Percentiles rank a stretch among this genome's conserved stretches.
Evolutionary conservation across 2,888 invertebrate genomes (phyloP).

Genomic region (Smittia aterrima): DNA sequence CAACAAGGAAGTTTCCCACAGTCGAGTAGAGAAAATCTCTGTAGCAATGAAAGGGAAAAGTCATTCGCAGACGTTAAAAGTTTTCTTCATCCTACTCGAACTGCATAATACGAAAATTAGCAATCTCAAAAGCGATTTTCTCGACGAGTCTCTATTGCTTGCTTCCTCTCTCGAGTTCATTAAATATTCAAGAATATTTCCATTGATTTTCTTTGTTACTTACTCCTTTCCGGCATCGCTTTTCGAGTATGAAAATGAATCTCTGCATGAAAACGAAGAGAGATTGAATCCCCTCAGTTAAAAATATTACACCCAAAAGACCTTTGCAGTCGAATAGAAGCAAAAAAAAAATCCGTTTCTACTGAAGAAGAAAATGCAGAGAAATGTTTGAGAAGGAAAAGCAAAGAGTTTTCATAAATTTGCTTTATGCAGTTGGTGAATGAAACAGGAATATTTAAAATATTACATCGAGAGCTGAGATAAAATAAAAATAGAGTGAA

Average conservation of each 20-base stretch:
- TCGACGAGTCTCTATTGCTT: background rate
- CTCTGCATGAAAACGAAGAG: conserved; percentile 30
- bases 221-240: background rate
- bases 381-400: background rate
- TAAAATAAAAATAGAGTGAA: background rate
- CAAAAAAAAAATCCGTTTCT: background rate
- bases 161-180: conserved; percentile 24
- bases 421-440: conserved; percentile 1
- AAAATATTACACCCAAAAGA: conserved; percentile 41
- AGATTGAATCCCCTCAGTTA: conserved; percentile 25
- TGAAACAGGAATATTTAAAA: background rate
- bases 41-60: conserved; percentile 36
- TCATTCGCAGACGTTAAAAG: conserved; percentile 36
- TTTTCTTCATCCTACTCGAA: conserved; percentile 27
- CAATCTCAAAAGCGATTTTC: conserved; percentile 40
- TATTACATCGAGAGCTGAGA: background rate
- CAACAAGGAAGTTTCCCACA: background rate
- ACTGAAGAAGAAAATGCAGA: background rate
- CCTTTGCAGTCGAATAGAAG: conserved; percentile 20
- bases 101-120: conserved; percentile 41
- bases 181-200: conserved; percentile 40
- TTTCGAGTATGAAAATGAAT: conserved; percentile 1
- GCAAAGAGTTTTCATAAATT: background rate
- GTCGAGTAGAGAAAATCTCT: conserved; percentile 7
- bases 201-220: conserved; percentile 36